Conservation (phyloP, 2,888 invertebrate species). For the Galerucella nymphaeae region DNA sequence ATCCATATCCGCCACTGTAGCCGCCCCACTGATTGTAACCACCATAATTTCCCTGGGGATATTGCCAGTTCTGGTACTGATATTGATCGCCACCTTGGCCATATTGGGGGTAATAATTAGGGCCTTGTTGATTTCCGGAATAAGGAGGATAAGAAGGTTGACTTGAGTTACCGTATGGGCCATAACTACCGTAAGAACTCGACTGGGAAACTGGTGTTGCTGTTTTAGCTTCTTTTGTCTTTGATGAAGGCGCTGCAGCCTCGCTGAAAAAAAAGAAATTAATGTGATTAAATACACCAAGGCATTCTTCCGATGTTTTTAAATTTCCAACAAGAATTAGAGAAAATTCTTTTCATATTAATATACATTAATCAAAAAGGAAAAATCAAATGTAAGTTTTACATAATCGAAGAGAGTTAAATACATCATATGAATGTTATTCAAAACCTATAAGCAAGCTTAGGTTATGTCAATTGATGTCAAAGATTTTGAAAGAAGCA, state of each 20-base stretch:
- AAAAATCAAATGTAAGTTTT: too few species aligned
- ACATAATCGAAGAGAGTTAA: too few species aligned
- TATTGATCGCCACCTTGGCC: constrained; percentile 69
- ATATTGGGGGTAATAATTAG: constrained; percentile 69
- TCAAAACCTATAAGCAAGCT: too few species aligned
- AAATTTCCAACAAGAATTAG: too few species aligned
- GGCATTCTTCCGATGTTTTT: too few species aligned
- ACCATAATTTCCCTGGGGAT: constrained; percentile 68
- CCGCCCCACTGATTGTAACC: constrained; percentile 73
- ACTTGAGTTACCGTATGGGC: constrained; percentile 62
- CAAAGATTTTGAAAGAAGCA: too few species aligned
- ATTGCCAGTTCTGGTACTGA: constrained; percentile 72
- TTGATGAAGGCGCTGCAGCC: constrained; percentile 34
- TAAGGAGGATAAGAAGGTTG: constrained; percentile 62
- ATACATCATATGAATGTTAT: too few species aligned
- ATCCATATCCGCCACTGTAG: constrained; percentile 66
- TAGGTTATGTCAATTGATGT: too few species aligned
- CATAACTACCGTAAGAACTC: constrained; percentile 60
- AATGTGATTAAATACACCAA: too few species aligned
- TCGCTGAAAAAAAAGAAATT: constrained; percentile 51
- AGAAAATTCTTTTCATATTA: too few species aligned
- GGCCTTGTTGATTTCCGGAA: constrained; percentile 64
- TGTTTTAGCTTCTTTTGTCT: constrained; percentile 60
- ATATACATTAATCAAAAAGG: too few species aligned
- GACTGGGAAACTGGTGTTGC: constrained; percentile 58